Evolutionary conservation across 2,113 vertebrate species (phyloP), one percentile per base, ranked within the genome.

Genomic region (Anoplopoma fimbria): DNA sequence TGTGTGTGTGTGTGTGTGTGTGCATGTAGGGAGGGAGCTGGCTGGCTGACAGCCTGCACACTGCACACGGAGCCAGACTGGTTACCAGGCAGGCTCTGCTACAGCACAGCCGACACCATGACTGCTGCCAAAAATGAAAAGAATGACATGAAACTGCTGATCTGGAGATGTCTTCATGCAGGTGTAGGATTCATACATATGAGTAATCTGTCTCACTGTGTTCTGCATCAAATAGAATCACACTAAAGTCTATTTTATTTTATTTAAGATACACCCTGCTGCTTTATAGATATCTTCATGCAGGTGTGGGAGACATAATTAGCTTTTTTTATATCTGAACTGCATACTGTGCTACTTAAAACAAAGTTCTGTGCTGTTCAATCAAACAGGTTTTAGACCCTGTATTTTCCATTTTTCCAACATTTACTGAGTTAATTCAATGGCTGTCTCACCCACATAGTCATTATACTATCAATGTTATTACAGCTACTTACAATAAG

Each of bases 31-130:
- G 25, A 23, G 68, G 29, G 88, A 60, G 84, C 72, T 76, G 70
- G 76, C 87, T 87, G 82, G 84, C 79, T 81, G 77, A 71, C 69
- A 79, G 88, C 77, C 74, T 87, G 81, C 85, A 79, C 85, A 77
- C 88, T 82, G 77, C 83, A 84, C 77, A 79, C 67, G 57, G 79
- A 93, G 89, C 87, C 91, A 93, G 88, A 47, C 80, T 83, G 75
- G 93, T 93, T 92, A 92, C 89, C 89, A 91, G 92, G 92, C 91
- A 91, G 87, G 87, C 84, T 93, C 80, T 79, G 77, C 89, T 47
- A 76, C 81, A 83, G 62, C 74, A 64, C 47, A 79, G 62, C 87
- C 77, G 82, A 86, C 77, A 86, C 75, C 38, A 76, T 7, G 36
- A 42, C 29, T 62, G 49, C 77, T 77, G 88, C 84, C 79, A 83